Percentiles rank a stretch among this genome's conserved stretches.
Conservation (phyloP, 2,888 invertebrate species). For the Caradrina kadenii region DNA sequence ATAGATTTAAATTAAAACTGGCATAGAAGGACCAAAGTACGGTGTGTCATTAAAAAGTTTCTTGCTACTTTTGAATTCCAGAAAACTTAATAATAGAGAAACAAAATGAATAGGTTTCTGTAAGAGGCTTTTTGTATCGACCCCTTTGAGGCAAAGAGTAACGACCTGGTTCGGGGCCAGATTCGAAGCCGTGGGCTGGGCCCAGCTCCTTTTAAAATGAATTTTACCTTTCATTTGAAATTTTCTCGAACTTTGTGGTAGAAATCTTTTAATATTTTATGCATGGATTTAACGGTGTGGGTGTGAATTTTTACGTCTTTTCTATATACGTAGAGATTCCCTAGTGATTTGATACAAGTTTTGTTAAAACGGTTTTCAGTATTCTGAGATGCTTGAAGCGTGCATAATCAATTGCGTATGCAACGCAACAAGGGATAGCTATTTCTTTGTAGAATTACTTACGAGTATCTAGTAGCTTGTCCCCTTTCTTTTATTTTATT, state of each 20-base stretch:
- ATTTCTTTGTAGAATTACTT: conserved; percentile 7
- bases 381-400: conserved; percentile 31
- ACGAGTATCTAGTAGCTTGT: neutral
- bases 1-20: conserved; percentile 34
- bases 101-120: conserved; percentile 71
- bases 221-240: conserved; percentile 59
- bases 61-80: conserved; percentile 57
- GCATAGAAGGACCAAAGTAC: conserved; percentile 35
- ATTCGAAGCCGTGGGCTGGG: conserved; percentile 62
- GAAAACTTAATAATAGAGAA: conserved; percentile 72
- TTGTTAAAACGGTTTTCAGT: conserved; percentile 30
- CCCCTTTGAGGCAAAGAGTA: conserved; percentile 67
- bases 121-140: conserved; percentile 69
- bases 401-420: conserved; percentile 43
- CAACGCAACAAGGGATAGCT: conserved; percentile 15
- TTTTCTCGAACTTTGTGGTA: conserved; percentile 53
- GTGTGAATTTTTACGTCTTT: conserved; percentile 43
- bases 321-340: conserved; percentile 26
- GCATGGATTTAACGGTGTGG: conserved; percentile 40
- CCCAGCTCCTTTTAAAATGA: conserved; percentile 62
- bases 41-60: conserved; percentile 64
- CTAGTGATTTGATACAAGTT: conserved; percentile 11
- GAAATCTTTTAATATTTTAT: conserved; percentile 55
- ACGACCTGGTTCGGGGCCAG: conserved; percentile 71
- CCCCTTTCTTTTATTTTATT: conserved; percentile 7